Evolutionary conservation across 2,113 vertebrate species (phyloP).

Genomic region (Aldabrachelys gigantea): DNA sequence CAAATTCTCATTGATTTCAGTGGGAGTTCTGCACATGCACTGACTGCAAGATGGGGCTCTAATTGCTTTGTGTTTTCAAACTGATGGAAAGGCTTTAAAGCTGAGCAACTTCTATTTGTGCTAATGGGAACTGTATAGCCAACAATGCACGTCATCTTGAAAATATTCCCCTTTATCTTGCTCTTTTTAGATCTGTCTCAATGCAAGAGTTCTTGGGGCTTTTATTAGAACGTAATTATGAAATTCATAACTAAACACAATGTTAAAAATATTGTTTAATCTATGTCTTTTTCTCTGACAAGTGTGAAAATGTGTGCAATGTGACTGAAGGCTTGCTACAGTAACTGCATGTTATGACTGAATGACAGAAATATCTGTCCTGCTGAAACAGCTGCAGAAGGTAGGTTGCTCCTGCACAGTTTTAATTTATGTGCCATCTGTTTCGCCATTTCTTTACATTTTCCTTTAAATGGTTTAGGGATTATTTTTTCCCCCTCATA

Average conservation of each 20-base stretch:
- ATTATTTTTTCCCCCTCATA: constrained; percentile 14
- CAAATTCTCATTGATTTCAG: constrained; percentile 13
- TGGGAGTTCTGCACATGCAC: background rate
- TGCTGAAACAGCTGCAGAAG: constrained; percentile 51
- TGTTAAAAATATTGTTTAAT: constrained; percentile 64
- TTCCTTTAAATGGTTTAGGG: constrained; percentile 50
- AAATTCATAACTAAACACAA: constrained; percentile 60
- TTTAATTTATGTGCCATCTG: constrained; percentile 63
- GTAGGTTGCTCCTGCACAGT: constrained; percentile 59
- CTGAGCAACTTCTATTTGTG: background rate
- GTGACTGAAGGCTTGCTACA: constrained; percentile 49
- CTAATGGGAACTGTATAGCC: background rate
- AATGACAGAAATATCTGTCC: constrained; percentile 53
- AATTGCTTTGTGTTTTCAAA: constrained; percentile 42
- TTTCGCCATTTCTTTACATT: constrained; percentile 57
- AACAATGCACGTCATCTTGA: background rate
- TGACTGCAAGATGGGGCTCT: background rate
- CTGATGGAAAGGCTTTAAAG: constrained; percentile 7
- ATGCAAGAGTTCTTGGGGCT: constrained; percentile 20
- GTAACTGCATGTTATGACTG: constrained; percentile 70
- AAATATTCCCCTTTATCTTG: background rate
- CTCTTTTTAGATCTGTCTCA: constrained; percentile 25
- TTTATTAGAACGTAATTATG: constrained; percentile 25
- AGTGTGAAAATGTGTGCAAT: constrained; percentile 32
- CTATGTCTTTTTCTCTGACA: constrained; percentile 59